These are phyloP conservation scores for Pyrgilauda ruficollis DNA, from an alignment of 2,113 vertebrate genomes.

Conservation along the genomic window DNA sequence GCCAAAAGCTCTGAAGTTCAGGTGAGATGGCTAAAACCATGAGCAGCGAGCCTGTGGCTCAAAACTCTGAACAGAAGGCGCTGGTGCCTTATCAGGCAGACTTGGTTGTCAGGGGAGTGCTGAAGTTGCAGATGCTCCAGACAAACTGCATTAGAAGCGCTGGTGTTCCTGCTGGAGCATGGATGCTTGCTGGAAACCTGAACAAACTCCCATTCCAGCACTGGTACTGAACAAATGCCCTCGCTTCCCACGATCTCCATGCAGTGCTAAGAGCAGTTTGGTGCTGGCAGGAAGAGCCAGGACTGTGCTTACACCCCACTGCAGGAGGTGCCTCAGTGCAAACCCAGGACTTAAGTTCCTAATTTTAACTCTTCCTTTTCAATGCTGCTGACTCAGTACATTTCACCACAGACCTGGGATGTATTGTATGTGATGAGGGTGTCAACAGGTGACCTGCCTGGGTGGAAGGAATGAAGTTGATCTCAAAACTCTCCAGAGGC, in stretches of 20 bases:
- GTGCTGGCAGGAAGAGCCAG: not conserved
- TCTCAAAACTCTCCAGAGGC: not conserved
- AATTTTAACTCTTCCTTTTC: not conserved
- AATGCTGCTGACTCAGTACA: accelerated
- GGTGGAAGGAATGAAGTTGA: not conserved
- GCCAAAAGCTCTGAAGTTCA: not conserved
- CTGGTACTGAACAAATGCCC: not conserved
- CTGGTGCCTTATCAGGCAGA: not conserved
- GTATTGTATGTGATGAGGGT: not conserved
- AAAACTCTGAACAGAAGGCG: not conserved
- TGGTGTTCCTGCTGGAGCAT: accelerated
- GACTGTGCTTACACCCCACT: not conserved
- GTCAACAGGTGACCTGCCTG: not conserved
- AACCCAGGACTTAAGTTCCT: accelerated
- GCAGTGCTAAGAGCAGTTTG: accelerated
- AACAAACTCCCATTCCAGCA: accelerated
- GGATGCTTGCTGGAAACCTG: accelerated
- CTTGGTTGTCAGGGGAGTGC: not conserved
- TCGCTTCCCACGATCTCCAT: accelerated
- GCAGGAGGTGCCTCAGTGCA: not conserved
- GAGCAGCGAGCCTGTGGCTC: not conserved
- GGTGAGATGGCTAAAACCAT: accelerated
- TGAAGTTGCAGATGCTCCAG: not conserved
- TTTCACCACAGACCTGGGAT: not conserved
- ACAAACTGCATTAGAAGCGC: not conserved